Base-by-base conservation (phyloP, 1,140 invertebrate species). In the Ceratosolen fusciceps region DNA sequence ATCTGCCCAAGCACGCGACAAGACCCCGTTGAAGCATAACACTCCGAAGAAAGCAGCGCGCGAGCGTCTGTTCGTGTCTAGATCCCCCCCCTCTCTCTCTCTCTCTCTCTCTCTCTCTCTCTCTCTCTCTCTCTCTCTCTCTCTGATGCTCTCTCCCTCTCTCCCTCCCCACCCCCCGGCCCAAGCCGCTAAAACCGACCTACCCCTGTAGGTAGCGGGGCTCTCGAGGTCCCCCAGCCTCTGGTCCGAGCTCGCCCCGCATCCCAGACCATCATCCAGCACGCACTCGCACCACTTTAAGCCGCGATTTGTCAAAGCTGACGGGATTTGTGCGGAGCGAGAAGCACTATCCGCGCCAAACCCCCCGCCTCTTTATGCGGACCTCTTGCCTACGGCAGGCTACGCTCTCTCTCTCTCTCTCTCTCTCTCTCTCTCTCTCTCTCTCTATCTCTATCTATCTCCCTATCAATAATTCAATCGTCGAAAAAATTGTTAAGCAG, bases 1-100 rank as follows among this genome's bases (percentile, higher is more conserved):
- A 89, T 89, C 88, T 89, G 88, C 86, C 85, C 75, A 83, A 84
- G 86, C 85, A 88, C 87, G 87, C 86, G 85, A 88, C 84, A 85
- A 83, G 83, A 83, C 82, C 85, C 82, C 74, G 82, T 79, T 77
- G 65, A 29, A 84, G 84, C 82, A 85, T 84, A 84, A 86, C 83
- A 86, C 83, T 81, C 83, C 79, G 83, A 85, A 84, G 84, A 84
- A 86, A 88, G 86, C 84, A 86, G 56, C 10, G 14, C 54, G 70
- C 26, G 29, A n/a, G n/a, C n/a, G n/a, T n/a, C n/a, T n/a, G n/a
- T n/a, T n/a, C n/a, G n/a, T n/a, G n/a, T n/a, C n/a, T n/a, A n/a
- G n/a, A n/a, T n/a, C n/a, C n/a, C n/a, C n/a, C n/a, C n/a, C n/a
- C n/a, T n/a, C n/a, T n/a, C n/a, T n/a, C n/a, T n/a, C n/a, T n/a